phyloP scores from a whole-genome alignment of 1,140 invertebrate genomes.

The Lucilia sericata region DNA sequence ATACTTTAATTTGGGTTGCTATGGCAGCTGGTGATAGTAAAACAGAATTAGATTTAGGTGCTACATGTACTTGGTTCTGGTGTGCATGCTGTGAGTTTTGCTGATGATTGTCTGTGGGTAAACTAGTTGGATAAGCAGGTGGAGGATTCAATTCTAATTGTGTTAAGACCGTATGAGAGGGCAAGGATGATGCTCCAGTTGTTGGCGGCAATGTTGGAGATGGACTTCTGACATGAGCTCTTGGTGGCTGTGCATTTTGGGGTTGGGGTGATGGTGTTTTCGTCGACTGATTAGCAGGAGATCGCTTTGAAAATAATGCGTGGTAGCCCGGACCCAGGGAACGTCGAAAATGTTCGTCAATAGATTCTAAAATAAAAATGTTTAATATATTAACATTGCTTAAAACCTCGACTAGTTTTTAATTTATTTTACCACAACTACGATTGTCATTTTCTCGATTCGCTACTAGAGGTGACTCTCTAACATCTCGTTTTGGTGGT shows the following conservation, averaged over 20 bases:
- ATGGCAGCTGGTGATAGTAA: slow-evolving; percentile 41
- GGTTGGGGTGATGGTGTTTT: slow-evolving; percentile 63
- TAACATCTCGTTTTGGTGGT: slow-evolving; percentile 58
- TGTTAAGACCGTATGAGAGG: neutral
- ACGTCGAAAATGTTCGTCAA: slow-evolving; percentile 95
- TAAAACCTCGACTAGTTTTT: too few species aligned
- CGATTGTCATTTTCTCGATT: slow-evolving; percentile 59
- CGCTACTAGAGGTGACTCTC: slow-evolving; percentile 54
- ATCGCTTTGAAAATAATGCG: slow-evolving; percentile 78
- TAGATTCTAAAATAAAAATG: slow-evolving; percentile 69
- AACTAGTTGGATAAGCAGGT: slow-evolving; percentile 7
- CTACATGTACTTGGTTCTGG: slow-evolving; percentile 28
- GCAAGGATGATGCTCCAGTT: slow-evolving; percentile 20
- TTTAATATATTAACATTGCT: neutral
- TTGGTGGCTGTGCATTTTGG: slow-evolving; percentile 59
- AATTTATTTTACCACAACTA: slow-evolving; percentile 54
- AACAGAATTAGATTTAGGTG: slow-evolving; percentile 42
- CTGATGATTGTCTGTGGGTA: slow-evolving; percentile 42
- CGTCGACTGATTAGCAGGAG: slow-evolving; percentile 64
- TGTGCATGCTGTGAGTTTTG: neutral
- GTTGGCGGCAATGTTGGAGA: slow-evolving; percentile 48
- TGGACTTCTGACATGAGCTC: slow-evolving; percentile 59
- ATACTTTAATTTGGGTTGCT: slow-evolving; percentile 28
- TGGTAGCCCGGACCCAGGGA: slow-evolving; percentile 92
- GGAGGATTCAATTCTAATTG: neutral